Conservation (phyloP, 2,113 vertebrate genomes). For the Barnardius zonarius region DNA sequence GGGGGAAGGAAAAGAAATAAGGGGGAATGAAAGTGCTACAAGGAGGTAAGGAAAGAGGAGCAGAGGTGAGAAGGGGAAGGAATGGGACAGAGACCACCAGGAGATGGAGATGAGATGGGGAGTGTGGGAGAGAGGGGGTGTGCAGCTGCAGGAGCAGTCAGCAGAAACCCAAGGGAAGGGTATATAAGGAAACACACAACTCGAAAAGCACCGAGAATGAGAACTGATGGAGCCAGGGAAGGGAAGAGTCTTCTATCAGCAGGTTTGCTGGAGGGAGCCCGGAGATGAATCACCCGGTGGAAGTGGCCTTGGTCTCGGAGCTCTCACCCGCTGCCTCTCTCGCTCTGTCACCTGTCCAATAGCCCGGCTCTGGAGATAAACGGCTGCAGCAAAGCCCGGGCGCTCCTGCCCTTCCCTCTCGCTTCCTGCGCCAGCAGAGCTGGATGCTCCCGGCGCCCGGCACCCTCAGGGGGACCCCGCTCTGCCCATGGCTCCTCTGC, state of each 20-base stretch:
- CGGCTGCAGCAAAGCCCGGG: conserved; percentile 48
- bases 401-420: background rate
- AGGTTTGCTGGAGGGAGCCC: conserved; percentile 70
- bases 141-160: background rate
- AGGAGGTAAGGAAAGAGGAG: background rate
- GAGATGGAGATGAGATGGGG: background rate
- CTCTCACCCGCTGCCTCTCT: conserved; percentile 18
- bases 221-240: conserved; percentile 73
- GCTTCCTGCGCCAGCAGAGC: background rate
- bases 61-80: background rate
- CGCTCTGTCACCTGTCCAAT: conserved; percentile 60
- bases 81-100: background rate
- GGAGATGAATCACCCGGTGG: conserved; percentile 63
- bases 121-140: background rate
- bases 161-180: conserved; percentile 3
- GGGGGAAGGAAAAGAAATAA: background rate
- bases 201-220: conserved; percentile 63
- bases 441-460: background rate
- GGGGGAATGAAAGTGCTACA: background rate
- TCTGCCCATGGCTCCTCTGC: rapidly evolving
- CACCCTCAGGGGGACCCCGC: background rate
- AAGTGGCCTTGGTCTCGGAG: conserved; percentile 43
- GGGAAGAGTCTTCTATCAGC: conserved; percentile 73
- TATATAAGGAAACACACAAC: background rate
- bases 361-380: conserved; percentile 47